These are phyloP conservation scores for Solenodon paradoxus DNA, from an alignment of 2,113 vertebrate genomes.

Conservation along the genomic window DNA sequence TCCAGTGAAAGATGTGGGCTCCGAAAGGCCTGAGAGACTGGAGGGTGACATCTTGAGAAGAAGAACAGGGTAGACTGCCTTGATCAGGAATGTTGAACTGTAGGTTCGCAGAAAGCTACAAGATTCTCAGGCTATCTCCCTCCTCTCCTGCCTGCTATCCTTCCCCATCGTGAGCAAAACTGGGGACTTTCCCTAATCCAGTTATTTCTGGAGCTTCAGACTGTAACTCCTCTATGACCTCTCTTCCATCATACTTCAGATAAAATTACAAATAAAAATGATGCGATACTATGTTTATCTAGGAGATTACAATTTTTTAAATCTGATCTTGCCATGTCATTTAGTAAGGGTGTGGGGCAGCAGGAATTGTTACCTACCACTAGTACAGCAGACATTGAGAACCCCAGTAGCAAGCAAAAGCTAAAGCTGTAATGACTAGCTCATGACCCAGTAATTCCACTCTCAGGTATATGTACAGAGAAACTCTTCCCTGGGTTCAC, in stretches of 20 bases:
- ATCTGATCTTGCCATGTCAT: not conserved
- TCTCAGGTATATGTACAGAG: not conserved
- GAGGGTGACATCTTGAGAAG: slow-evolving; percentile 10
- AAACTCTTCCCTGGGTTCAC: not conserved
- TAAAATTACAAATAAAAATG: not conserved
- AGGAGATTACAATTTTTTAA: not conserved
- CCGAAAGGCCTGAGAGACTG: not conserved
- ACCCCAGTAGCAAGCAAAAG: not conserved
- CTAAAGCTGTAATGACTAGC: not conserved
- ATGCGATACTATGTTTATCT: not conserved
- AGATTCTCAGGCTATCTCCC: not conserved
- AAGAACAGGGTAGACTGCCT: not conserved
- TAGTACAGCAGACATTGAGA: not conserved
- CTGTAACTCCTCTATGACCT: not conserved
- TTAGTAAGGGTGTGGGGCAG: not conserved
- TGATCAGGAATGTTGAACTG: not conserved
- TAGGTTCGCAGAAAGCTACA: not conserved
- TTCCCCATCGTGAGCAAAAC: not conserved
- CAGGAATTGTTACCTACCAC: not conserved
- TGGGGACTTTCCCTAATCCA: not conserved
- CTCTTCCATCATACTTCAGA: not conserved
- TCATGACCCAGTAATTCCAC: not conserved
- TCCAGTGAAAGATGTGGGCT: slow-evolving; percentile 1
- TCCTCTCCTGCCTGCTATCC: not conserved
- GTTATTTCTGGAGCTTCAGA: not conserved